Base-by-base conservation (phyloP, 2,113 vertebrate genomes). In the Reinhardtius hippoglossoides region DNA sequence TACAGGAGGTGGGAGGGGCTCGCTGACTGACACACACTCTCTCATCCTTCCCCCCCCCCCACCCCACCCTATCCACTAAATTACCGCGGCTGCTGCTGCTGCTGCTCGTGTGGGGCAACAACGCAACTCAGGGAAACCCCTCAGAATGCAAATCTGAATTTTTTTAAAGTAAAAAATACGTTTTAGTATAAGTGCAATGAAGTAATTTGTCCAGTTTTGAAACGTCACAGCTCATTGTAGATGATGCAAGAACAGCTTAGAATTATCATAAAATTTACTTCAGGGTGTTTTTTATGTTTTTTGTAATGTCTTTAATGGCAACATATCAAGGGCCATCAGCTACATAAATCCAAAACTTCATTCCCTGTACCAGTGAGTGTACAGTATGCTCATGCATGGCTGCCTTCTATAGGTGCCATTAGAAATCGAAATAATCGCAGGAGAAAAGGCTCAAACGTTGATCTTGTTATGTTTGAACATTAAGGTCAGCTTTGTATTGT, bases 1-100 rank as follows among this genome's bases (percentile, higher is more conserved):
- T 95, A 95, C 82, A 72, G 24, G 72, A 84, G 76, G 88, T 94
- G 93, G 93, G 94, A 94, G 95, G 93, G 94, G 92, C 94, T 75
- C 77, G 52, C 54, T 85, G 70, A 87, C 72, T 78, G 82, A 92
- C 89, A 90, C 69, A 73, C 70, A 71, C 24, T 72, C 86, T 87
- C 89, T 91, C 90, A 92, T 89, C 91, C 84, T 76, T 61, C 15
- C 12, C 64, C 48, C 61, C 81, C 73, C 89, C 87, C 31, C 31
- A 6, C 31, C 31, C 31, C 1, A 75, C 87, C 84, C 91, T 71
- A 67, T 70, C 64, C 74, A 71, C 67, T n/a, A 2, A 50, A 65
- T 7, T 48, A 6, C 57, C 57, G 57, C 76, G 63, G 72, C 58
- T 61, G 56, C 74, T 72, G 71, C 24, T 37, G 72, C 70, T 81